Percentiles rank a stretch among this genome's conserved stretches.
These are phyloP conservation scores for Acipenser oxyrinchus DNA, from an alignment of 2,797 vertebrate genomes.

Conservation along the genomic window DNA sequence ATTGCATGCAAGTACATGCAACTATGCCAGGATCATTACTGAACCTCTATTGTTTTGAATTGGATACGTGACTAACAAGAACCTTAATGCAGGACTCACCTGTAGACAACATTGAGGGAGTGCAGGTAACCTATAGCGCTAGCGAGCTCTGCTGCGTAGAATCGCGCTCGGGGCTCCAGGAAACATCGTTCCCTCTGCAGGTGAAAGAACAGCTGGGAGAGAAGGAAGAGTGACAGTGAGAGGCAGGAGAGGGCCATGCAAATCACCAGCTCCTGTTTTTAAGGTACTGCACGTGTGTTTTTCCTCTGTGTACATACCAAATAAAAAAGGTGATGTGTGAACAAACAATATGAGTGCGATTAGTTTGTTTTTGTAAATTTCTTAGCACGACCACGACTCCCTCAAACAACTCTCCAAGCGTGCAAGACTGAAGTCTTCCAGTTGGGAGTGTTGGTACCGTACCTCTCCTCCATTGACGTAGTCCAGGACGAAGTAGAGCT, in stretches of 20 bases:
- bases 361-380: too few species aligned
- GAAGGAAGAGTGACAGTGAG: background rate
- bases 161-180: slow-evolving; percentile 83
- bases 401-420: too few species aligned
- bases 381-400: too few species aligned
- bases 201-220: slow-evolving; percentile 85
- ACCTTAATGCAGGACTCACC: slow-evolving; percentile 51
- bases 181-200: slow-evolving; percentile 88
- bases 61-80: background rate
- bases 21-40: background rate
- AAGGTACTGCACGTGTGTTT: too few species aligned
- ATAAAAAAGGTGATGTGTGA: too few species aligned
- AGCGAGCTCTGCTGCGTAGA: slow-evolving; percentile 87
- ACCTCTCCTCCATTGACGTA: slow-evolving; percentile 98
- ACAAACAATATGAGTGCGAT: too few species aligned
- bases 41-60: background rate
- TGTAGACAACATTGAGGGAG: slow-evolving; percentile 93
- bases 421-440: too few species aligned
- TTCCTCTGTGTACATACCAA: too few species aligned
- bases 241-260: background rate
- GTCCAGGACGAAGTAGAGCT: slow-evolving; percentile 95
- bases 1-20: background rate
- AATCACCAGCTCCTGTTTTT: too few species aligned
- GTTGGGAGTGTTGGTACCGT: background rate
- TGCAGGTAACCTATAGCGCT: slow-evolving; percentile 94